phyloP scores from a whole-genome alignment of 2,888 invertebrate species.

The Tipula lateralis region DNA sequence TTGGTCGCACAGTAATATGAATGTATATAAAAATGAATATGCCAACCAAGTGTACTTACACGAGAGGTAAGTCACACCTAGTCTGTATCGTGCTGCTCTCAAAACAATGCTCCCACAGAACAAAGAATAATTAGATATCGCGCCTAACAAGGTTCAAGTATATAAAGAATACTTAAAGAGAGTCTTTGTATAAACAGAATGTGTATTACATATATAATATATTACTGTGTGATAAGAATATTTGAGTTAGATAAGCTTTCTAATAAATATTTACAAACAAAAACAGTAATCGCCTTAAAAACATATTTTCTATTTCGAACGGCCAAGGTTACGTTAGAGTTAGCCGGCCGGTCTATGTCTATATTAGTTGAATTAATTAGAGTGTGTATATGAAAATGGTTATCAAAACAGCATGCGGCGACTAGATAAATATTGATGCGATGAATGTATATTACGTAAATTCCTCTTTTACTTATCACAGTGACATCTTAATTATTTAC shows the following conservation, averaged over 20 bases:
- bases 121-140: not conserved
- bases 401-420: not conserved
- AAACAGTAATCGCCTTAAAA: not conserved
- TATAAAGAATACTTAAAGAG: too few relatives aligned
- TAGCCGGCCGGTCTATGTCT: not conserved
- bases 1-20: not conserved
- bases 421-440: constrained; percentile 5
- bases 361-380: not conserved
- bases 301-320: not conserved
- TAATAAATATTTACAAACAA: not conserved
- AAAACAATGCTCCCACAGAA: not conserved
- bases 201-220: not conserved
- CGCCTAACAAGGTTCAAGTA: not conserved
- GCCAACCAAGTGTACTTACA: not conserved
- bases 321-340: not conserved
- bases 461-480: not conserved
- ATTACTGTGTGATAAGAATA: not conserved
- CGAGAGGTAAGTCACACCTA: not conserved
- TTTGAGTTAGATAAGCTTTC: constrained; percentile 1
- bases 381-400: not conserved
- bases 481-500: not conserved
- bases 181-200: too few relatives aligned
- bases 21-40: not conserved
- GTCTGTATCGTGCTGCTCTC: not conserved
- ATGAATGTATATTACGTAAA: not conserved